phyloP scores from a whole-genome alignment of 2,888 invertebrate species.

The Nemapogon koenigi region DNA sequence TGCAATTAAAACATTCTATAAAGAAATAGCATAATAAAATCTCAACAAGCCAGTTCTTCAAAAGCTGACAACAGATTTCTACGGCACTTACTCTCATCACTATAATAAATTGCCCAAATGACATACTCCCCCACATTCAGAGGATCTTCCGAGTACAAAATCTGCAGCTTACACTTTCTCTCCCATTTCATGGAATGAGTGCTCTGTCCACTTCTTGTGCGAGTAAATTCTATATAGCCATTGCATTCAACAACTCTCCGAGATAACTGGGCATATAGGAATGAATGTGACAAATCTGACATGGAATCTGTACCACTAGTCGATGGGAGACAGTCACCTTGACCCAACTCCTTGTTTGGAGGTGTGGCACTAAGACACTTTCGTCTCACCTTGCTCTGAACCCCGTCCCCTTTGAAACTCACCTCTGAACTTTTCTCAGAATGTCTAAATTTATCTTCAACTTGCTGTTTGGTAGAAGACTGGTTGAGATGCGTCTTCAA shows the following conservation, averaged over 20 bases:
- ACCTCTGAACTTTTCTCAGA: conserved; percentile 22
- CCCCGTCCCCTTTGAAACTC: conserved; percentile 39
- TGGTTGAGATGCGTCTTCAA: conserved; percentile 21
- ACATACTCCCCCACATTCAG: conserved; percentile 60
- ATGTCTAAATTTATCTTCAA: conserved; percentile 17
- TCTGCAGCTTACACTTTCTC: conserved; percentile 67
- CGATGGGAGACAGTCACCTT: conserved; percentile 54
- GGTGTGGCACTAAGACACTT: conserved; percentile 43
- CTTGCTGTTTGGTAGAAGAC: conserved; percentile 15
- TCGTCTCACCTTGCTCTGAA: conserved; percentile 20
- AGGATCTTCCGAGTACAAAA: conserved; percentile 64
- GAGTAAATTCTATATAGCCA: conserved; percentile 49
- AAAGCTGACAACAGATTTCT: conserved; percentile 63
- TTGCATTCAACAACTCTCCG: conserved; percentile 52
- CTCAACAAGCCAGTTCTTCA: conserved; percentile 33
- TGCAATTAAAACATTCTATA: background rate
- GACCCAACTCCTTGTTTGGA: conserved; percentile 44
- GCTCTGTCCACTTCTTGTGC: conserved; percentile 37
- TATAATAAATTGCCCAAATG: conserved; percentile 68
- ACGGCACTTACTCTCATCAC: conserved; percentile 65
- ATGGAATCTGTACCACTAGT: conserved; percentile 39
- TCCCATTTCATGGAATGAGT: conserved; percentile 63
- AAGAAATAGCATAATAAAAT: background rate
- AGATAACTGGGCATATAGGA: conserved; percentile 33
- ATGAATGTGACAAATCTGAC: conserved; percentile 34